Conservation (phyloP, 2,888 invertebrate genomes). For the Noctuana brunneofusca region DNA sequence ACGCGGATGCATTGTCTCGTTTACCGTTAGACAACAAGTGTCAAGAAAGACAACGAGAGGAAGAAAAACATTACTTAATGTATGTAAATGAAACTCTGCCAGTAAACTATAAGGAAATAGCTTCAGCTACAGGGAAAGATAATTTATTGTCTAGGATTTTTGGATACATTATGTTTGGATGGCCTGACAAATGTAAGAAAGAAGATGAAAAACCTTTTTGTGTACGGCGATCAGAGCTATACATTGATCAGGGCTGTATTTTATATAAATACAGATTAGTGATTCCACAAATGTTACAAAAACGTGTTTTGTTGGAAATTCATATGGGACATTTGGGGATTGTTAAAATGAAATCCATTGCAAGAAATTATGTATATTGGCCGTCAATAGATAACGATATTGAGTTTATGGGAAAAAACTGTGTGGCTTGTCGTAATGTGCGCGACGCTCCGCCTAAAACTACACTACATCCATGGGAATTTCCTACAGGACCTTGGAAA, state of each 20-base stretch:
- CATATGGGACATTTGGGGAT: constrained; percentile 11
- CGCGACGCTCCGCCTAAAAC: constrained; percentile 5
- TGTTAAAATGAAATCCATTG: constrained; percentile 14
- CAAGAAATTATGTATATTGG: constrained; percentile 17
- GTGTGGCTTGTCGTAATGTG: not conserved
- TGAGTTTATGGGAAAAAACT: not conserved
- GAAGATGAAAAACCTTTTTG: constrained; percentile 12
- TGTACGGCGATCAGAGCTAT: not conserved
- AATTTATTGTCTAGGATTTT: constrained; percentile 2
- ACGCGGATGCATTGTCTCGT: constrained; percentile 42
- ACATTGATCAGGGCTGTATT: constrained; percentile 3
- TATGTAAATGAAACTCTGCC: constrained; percentile 27
- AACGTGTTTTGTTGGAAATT: not conserved
- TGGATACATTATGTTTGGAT: constrained; percentile 8
- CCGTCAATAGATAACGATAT: constrained; percentile 1
- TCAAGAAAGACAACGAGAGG: not conserved
- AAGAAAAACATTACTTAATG: constrained; percentile 13
- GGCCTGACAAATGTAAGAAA: constrained; percentile 4
- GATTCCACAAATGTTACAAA: not conserved
- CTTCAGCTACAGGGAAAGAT: constrained; percentile 18
- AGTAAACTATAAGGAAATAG: constrained; percentile 15
- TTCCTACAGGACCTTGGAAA: not conserved
- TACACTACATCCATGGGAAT: constrained; percentile 10
- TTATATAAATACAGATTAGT: constrained; percentile 5
- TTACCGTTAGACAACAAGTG: constrained; percentile 30